A percentile compares a stretch with the other conserved stretches of the same genome.
Evolutionary conservation across 2,113 vertebrate genomes (phyloP).

Genomic region (Bagarius yarrelli): DNA sequence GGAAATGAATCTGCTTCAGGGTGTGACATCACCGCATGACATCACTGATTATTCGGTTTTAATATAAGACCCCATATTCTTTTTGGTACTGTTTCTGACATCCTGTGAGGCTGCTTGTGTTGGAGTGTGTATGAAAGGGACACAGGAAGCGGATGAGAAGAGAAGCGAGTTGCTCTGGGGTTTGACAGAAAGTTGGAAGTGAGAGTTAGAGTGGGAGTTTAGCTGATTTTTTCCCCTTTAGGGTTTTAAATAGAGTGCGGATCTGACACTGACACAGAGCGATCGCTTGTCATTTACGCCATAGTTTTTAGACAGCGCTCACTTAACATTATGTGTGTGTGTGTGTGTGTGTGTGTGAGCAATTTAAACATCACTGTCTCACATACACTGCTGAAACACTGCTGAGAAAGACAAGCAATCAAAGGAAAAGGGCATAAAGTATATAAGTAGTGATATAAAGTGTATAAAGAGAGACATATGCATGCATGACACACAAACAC

Average conservation of each 20-base stretch:
- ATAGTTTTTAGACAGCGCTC: slow-evolving; percentile 28
- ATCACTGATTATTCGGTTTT: not conserved
- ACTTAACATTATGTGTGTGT: not conserved
- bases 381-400: not conserved
- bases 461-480: too few relatives aligned
- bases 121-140: not conserved
- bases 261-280: slow-evolving; percentile 21
- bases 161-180: not conserved
- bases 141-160: not conserved
- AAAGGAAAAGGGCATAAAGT: too few relatives aligned
- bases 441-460: too few relatives aligned
- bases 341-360: not conserved
- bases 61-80: not conserved
- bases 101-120: not conserved
- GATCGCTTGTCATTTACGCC: slow-evolving; percentile 42
- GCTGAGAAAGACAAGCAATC: too few relatives aligned
- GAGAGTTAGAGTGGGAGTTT: not conserved
- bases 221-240: slow-evolving; percentile 2
- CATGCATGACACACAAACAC: too few relatives aligned
- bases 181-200: not conserved
- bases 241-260: not conserved
- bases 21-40: not conserved
- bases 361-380: slow-evolving; percentile 39
- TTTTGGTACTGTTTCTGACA: too few relatives aligned
- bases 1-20: not conserved